These are phyloP conservation scores for Nymphalis c-album DNA, from an alignment of 2,888 invertebrate species.

Conservation along the genomic window DNA sequence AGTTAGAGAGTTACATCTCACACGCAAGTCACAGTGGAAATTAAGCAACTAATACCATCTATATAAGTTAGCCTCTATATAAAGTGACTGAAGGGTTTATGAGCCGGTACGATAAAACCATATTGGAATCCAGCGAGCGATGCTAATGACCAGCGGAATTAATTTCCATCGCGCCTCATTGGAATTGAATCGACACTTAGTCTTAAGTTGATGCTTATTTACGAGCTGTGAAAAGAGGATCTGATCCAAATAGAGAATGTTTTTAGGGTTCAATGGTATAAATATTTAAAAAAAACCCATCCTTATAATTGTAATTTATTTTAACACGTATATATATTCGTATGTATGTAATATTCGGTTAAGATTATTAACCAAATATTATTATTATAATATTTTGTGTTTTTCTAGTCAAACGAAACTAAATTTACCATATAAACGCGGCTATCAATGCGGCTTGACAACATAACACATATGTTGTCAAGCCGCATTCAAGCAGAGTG, in stretches of 20 bases:
- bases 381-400: no score
- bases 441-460: no score
- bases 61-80: constrained; percentile 8
- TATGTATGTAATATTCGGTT: no score
- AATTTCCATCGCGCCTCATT: constrained; percentile 56
- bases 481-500: no score
- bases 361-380: no score
- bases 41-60: not conserved
- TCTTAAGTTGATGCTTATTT: constrained; percentile 43
- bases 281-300: not conserved
- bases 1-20: not conserved
- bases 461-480: no score
- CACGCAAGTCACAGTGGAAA: not conserved
- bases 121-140: constrained; percentile 39
- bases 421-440: no score
- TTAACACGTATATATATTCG: no score
- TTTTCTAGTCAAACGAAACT: no score
- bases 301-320: no score
- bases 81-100: constrained; percentile 28
- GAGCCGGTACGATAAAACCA: constrained; percentile 48
- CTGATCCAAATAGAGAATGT: constrained; percentile 26
- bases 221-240: constrained; percentile 36
- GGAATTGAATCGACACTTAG: constrained; percentile 67
- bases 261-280: constrained; percentile 15
- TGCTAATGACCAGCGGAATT: constrained; percentile 54